Conservation (phyloP, 2,113 vertebrate genomes). For the Heliornis fulica region DNA sequence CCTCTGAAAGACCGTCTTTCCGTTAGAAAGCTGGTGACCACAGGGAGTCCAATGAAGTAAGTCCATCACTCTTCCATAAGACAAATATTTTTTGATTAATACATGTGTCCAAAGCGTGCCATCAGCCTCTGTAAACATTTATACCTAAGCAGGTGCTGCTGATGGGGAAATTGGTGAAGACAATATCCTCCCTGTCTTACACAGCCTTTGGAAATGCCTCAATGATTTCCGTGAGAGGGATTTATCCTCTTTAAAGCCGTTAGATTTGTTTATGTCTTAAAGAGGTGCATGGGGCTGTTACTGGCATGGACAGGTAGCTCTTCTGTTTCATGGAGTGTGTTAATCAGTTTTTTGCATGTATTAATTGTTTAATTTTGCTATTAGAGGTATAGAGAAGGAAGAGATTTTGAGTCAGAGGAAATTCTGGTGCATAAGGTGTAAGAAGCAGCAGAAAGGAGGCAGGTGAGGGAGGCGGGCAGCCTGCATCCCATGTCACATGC, state of each 20-base stretch:
- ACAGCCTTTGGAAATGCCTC: background rate
- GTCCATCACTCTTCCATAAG: fast-evolving
- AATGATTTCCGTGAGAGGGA: fast-evolving
- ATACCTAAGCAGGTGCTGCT: background rate
- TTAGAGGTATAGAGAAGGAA: background rate
- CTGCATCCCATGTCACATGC: fast-evolving
- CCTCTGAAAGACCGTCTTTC: background rate
- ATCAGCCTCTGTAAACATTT: background rate
- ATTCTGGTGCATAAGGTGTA: background rate
- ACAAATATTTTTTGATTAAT: background rate
- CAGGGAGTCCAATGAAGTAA: background rate
- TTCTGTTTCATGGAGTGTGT: background rate
- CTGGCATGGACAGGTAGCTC: too few species aligned
- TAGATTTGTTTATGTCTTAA: background rate
- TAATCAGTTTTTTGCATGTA: too few species aligned
- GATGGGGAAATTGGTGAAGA: fast-evolving
- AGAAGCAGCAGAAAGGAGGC: fast-evolving
- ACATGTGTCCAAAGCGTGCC: fast-evolving
- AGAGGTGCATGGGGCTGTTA: background rate
- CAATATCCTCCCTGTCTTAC: fast-evolving
- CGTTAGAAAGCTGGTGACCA: background rate
- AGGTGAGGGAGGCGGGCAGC: background rate
- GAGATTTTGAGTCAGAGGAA: background rate
- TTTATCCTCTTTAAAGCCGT: background rate
- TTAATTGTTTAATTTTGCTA: background rate